Evolutionary conservation across 2,888 invertebrate species (phyloP), one percentile per base, ranked within the genome.

Genomic region (Autographa gamma): DNA sequence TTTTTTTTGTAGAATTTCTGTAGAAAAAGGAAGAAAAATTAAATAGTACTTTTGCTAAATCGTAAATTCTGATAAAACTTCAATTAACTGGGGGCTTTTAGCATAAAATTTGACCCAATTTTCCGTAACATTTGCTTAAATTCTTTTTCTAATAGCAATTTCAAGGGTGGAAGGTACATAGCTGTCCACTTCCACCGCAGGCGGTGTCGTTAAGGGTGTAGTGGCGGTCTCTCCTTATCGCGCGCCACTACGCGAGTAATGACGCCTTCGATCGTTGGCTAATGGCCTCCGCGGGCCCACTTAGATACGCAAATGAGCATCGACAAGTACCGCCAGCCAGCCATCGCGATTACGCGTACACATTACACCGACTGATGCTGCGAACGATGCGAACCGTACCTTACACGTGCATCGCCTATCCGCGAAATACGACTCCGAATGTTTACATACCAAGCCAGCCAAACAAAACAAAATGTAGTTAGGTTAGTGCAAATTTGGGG

Each of bases 221-320:
- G 89, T 88, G 90, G 85, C 87, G 88, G 86, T 88, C 85, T 89
- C 88, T 90, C 92, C 93, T 94, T 95, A 94, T 95, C 95, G 93
- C 90, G 86, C 86, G 86, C 89, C 90, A 88, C 92, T 91, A 89
- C 89, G 90, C 93, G 91, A 93, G 93, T 95, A 95, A 95, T 92
- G 95, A 93, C 92, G 91, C 90, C 93, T 93, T 91, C 94, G 94
- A 95, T 95, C 93, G 94, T 86, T 87, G 89, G 91, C 93, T 95
- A 95, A 95, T 95, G 95, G 95, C 93, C 92, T 92, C 92, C 90
- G 90, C 91, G 92, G 91, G 91, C 89, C 92, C 94, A 94, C 95
- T 95, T 94, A 95, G 95, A 95, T 95, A 95, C 94, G 95, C 95
- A 95, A 95, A 95, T 95, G 95, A 95, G 93, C 95, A 92, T 92